Percentiles rank a stretch among this genome's conserved stretches.
Conservation (phyloP, 92 coral and sea anemone species). For the Actinernus sp. region DNA sequence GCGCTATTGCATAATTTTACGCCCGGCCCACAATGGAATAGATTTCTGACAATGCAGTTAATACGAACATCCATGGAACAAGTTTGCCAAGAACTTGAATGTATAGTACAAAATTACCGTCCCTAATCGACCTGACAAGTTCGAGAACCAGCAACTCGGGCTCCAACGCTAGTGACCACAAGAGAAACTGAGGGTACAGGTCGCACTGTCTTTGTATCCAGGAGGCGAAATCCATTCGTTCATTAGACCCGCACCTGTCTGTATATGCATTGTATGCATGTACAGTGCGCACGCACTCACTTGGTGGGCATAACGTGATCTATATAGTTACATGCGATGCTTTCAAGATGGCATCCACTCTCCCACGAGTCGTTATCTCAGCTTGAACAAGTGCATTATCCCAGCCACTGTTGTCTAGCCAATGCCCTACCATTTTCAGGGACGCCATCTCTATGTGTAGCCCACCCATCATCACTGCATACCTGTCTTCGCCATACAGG, state of each 20-base stretch:
- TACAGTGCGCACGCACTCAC: constrained; percentile 22
- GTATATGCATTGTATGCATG: neutral
- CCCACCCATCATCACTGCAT: too few species aligned
- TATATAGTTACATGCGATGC: constrained; percentile 12
- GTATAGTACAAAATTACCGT: constrained; percentile 21
- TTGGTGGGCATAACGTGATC: too few species aligned
- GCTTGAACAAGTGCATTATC: constrained; percentile 29
- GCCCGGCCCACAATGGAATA: too few species aligned
- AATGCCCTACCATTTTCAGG: constrained; percentile 21
- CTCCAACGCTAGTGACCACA: constrained; percentile 10
- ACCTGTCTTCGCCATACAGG: too few species aligned
- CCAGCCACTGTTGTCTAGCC: constrained; percentile 29
- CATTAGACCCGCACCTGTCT: neutral
- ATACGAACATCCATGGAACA: constrained; percentile 30
- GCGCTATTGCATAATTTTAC: too few species aligned
- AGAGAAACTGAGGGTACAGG: constrained; percentile 12
- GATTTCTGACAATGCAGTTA: too few species aligned
- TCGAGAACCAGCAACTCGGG: neutral
- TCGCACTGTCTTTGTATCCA: constrained; percentile 12
- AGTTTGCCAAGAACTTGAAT: constrained; percentile 20
- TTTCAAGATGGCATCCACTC: constrained; percentile 45
- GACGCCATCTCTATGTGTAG: too few species aligned
- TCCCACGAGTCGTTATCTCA: constrained; percentile 17
- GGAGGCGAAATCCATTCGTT: constrained; percentile 3
- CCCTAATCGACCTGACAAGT: constrained; percentile 13